Evolutionary conservation across 2,888 invertebrate species (phyloP).

Genomic region (Zaprionus obscuricornis): DNA sequence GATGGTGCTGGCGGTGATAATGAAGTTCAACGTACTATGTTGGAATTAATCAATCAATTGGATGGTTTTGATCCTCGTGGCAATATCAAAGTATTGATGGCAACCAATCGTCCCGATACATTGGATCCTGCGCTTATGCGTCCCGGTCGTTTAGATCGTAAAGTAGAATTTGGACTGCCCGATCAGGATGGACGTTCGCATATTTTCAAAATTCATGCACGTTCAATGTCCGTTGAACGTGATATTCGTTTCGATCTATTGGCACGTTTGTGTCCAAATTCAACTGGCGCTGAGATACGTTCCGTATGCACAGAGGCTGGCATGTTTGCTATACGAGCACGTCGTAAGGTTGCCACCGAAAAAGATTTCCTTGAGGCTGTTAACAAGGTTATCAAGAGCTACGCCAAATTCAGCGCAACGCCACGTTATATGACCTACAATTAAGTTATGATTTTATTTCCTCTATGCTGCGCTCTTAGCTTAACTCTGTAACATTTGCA

Average conservation of each 20-base stretch:
- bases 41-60: slow-evolving; percentile 99
- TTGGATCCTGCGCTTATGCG: slow-evolving; percentile 99
- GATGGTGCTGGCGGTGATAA: slow-evolving; percentile 99
- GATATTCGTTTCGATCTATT: slow-evolving; percentile 98
- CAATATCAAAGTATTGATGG: slow-evolving; percentile 98
- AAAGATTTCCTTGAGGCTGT: slow-evolving; percentile 99
- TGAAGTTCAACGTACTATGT: slow-evolving; percentile 99
- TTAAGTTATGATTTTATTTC: slow-evolving; percentile 84
- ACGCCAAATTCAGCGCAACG: slow-evolving; percentile 97
- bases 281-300: slow-evolving; percentile 95
- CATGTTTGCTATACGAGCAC: slow-evolving; percentile 99
- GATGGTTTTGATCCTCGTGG: slow-evolving; percentile 99
- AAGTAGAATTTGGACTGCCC: slow-evolving; percentile 99
- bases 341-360: slow-evolving; percentile 99
- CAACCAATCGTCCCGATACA: slow-evolving; percentile 99
- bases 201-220: slow-evolving; percentile 99
- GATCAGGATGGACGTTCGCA: slow-evolving; percentile 98
- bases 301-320: slow-evolving; percentile 99
- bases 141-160: slow-evolving; percentile 98
- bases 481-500: slow-evolving; percentile 41
- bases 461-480: slow-evolving; percentile 29
- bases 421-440: slow-evolving; percentile 98
- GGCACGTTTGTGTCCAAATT: slow-evolving; percentile 98
- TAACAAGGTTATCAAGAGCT: slow-evolving; percentile 98
- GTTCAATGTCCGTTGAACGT: slow-evolving; percentile 99